Evolutionary conservation across 1,140 invertebrate species (phyloP).

Genomic region (Augochlora pura): DNA sequence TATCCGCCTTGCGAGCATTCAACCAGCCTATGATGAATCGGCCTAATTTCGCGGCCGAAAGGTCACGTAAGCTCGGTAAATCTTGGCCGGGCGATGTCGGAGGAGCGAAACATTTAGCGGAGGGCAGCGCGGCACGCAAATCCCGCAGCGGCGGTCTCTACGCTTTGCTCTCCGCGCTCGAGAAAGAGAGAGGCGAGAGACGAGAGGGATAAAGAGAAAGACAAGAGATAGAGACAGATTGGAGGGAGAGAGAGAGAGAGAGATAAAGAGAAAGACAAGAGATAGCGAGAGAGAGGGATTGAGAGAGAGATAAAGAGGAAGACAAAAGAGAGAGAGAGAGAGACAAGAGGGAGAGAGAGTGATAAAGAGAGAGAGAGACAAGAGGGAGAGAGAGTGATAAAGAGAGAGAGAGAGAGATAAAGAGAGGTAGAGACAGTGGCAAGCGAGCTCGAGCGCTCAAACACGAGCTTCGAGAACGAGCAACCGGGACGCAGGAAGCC

Average conservation of each 20-base stretch:
- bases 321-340: too few relatives aligned
- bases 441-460: neutral
- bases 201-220: too few relatives aligned
- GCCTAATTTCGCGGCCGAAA: constrained; percentile 74
- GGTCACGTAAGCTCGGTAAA: constrained; percentile 73
- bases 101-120: constrained; percentile 62
- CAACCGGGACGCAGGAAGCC: constrained; percentile 50
- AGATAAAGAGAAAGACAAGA: too few relatives aligned
- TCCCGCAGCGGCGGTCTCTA: constrained; percentile 7
- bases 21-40: constrained; percentile 70
- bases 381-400: too few relatives aligned
- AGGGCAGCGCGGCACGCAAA: constrained; percentile 52
- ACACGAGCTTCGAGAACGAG: neutral
- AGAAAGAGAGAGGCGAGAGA: too few relatives aligned
- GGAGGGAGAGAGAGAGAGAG: too few relatives aligned
- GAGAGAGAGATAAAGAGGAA: too few relatives aligned
- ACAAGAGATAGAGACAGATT: too few relatives aligned
- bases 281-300: too few relatives aligned
- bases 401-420: too few relatives aligned
- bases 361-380: neutral
- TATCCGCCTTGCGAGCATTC: constrained; percentile 45
- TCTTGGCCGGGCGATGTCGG: constrained; percentile 60
- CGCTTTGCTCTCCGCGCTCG: too few relatives aligned
- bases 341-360: too few relatives aligned
- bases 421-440: neutral